phyloP scores from a whole-genome alignment of 2,888 invertebrate genomes.

The Lucinisca nassula region DNA sequence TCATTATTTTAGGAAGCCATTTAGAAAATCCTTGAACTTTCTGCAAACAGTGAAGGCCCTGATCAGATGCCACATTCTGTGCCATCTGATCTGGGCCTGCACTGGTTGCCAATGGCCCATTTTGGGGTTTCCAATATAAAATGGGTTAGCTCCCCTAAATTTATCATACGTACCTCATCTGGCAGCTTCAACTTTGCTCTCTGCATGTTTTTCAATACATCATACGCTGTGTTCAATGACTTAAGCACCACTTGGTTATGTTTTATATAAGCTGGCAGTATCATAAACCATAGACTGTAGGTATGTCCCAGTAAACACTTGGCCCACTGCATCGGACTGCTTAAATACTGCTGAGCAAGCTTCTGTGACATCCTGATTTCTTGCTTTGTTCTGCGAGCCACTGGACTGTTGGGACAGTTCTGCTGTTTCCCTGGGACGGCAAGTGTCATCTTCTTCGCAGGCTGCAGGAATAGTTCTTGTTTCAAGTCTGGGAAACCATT shows the following conservation, averaged over 20 bases:
- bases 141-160: too few relatives aligned
- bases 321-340: constrained; percentile 52
- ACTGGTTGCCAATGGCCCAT: too few relatives aligned
- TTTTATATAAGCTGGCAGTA: constrained; percentile 95
- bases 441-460: constrained; percentile 88
- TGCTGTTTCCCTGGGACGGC: constrained; percentile 73
- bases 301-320: constrained; percentile 88
- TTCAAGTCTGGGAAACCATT: constrained; percentile 87
- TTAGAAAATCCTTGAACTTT: too few relatives aligned
- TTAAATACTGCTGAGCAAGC: constrained; percentile 86
- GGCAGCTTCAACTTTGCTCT: constrained; percentile 94
- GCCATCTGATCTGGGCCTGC: too few relatives aligned
- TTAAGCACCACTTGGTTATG: constrained; percentile 92
- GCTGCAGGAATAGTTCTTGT: constrained; percentile 88
- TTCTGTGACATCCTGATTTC: constrained; percentile 97
- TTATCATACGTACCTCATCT: constrained; percentile 92
- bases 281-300: constrained; percentile 96
- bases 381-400: constrained; percentile 97
- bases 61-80: too few relatives aligned
- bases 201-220: constrained; percentile 95
- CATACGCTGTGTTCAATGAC: constrained; percentile 94
- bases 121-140: too few relatives aligned
- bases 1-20: too few relatives aligned
- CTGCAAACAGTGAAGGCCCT: too few relatives aligned
- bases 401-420: constrained; percentile 92